Evolutionary conservation across 1,140 invertebrate species (phyloP).

Genomic region (Drosophila sturtevanti): DNA sequence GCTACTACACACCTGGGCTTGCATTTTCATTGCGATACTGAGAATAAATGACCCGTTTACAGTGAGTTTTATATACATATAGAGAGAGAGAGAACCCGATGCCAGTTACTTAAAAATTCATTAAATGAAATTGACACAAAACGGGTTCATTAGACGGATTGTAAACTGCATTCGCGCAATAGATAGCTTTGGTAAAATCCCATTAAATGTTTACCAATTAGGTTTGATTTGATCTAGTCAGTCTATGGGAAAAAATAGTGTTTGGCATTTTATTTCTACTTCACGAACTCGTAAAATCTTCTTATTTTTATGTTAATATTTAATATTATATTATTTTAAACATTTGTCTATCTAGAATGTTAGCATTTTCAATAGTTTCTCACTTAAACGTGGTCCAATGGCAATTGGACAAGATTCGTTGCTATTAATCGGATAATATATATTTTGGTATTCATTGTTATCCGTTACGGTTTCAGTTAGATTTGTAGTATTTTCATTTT

Average conservation of each 20-base stretch:
- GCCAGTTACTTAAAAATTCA: slow-evolving; percentile 3
- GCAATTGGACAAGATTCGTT: slow-evolving; percentile 17
- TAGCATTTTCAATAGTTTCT: slow-evolving; percentile 28
- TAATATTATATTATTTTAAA: background rate
- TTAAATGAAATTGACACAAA: slow-evolving; percentile 1
- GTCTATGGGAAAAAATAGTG: background rate
- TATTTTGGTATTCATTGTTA: slow-evolving; percentile 13
- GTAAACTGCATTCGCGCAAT: background rate
- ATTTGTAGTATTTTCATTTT: background rate
- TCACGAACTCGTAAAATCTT: background rate
- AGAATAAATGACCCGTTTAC: background rate
- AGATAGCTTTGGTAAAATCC: background rate
- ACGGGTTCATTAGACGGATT: slow-evolving; percentile 9
- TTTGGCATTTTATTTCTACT: background rate
- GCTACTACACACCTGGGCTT: slow-evolving; percentile 2
- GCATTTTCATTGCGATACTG: slow-evolving; percentile 7
- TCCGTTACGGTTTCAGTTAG: background rate
- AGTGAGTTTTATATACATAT: slow-evolving; percentile 13
- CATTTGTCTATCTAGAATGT: background rate
- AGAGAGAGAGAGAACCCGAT: background rate
- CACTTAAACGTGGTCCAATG: slow-evolving; percentile 37
- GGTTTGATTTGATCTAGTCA: background rate
- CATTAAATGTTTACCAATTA: slow-evolving; percentile 8
- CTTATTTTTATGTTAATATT: too few relatives aligned
- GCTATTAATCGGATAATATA: background rate